Evolutionary conservation across 2,888 invertebrate species (phyloP), one percentile per base, ranked within the genome.

Genomic region (Bedellia somnulentella): DNA sequence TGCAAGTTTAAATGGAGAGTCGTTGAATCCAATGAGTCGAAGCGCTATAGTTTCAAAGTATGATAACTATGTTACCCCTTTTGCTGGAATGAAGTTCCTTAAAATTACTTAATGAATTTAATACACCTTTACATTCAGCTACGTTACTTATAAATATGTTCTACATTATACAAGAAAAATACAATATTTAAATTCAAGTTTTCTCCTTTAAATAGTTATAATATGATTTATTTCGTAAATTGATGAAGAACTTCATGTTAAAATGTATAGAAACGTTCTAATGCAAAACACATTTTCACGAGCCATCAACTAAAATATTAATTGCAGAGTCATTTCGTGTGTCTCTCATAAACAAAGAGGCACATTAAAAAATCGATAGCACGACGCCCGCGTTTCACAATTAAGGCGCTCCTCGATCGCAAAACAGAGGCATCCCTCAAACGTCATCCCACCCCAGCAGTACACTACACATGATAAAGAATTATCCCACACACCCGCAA

Each of bases 311-410:
- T 12, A 26, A 26, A 12, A 18, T 27, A n/a, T 8, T 9, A 16
- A 27, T 27, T 5, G 13, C n/a, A 14, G 17, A 27, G 17, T 10
- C n/a, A 6, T 4, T 12, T 17, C 8, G 6, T 24, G 12, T 11
- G 10, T 10, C 29, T 29, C 29, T 26, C 24, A 29, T 16, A 23
- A 29, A 24, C 29, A 24, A 29, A 44, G 53, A 58, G 55, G 57
- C 54, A 42, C 46, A 63, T 64, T 63, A 63, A 67, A 67, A 67
- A 70, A 70, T 71, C 71, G 58, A 71, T 70, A 68, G 48, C 57
- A 54, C 53, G 57, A 57, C 61, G 54, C 44, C 56, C 54, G 29
- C 24, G 29, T 30, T 14, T 56, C 55, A 68, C 64, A 68, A 70
- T 71, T 68, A 71, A 66, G 64, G 63, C 57, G 41, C 47, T 50